These are phyloP conservation scores for Oryzias javanicus DNA, from an alignment of 2,113 vertebrate genomes.

Conservation along the genomic window DNA sequence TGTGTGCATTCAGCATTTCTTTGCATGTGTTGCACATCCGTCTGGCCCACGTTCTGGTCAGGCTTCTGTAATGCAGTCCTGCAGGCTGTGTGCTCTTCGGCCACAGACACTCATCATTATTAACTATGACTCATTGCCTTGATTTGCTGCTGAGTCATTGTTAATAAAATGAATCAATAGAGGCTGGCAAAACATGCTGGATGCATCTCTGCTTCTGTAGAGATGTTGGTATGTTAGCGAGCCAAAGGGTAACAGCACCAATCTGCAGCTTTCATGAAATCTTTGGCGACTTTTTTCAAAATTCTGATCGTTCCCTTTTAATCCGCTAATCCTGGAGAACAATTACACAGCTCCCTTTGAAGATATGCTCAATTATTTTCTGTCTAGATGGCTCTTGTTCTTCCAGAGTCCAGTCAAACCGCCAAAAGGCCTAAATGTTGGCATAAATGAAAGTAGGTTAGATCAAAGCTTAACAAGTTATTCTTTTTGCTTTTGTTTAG, in stretches of 20 bases:
- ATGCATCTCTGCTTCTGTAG: not conserved
- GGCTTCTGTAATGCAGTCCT: conserved; percentile 12
- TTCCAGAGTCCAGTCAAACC: too few relatives aligned
- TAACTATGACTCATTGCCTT: conserved; percentile 46
- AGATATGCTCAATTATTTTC: too few relatives aligned
- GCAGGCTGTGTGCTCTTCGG: conserved; percentile 38
- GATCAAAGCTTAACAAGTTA: too few relatives aligned
- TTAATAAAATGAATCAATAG: conserved; percentile 42
- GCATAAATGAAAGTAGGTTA: too few relatives aligned
- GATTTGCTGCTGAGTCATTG: conserved; percentile 36
- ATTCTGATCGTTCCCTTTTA: too few relatives aligned
- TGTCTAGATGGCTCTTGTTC: too few relatives aligned
- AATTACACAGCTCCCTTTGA: too few relatives aligned
- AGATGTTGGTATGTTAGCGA: conserved; percentile 4
- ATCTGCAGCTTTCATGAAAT: too few relatives aligned
- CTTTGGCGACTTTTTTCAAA: too few relatives aligned
- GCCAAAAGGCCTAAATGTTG: too few relatives aligned
- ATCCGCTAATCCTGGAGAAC: too few relatives aligned
- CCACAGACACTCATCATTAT: conserved; percentile 40
- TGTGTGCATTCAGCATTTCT: conserved; percentile 2
- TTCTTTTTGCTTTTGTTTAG: too few relatives aligned
- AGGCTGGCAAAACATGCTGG: conserved; percentile 5
- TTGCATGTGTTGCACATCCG: conserved; percentile 10
- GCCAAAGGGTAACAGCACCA: not conserved
- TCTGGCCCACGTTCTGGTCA: conserved; percentile 31